Conservation (phyloP, 2,797 vertebrate genomes). For the Bryconaethiops microstoma region DNA sequence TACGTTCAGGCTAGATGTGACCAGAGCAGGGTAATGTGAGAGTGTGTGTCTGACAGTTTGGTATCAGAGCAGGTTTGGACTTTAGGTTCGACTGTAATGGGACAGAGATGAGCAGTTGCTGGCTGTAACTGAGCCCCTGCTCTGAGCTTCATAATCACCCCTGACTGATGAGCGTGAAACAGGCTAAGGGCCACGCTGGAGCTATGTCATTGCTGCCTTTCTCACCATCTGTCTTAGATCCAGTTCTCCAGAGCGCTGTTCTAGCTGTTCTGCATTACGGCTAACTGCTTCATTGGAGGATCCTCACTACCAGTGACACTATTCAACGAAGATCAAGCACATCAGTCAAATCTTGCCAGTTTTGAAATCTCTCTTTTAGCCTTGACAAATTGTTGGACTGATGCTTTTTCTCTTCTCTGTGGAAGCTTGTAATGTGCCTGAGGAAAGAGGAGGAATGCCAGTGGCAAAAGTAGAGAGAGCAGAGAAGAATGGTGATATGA, state of each 20-base stretch:
- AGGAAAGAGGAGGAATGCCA: not conserved
- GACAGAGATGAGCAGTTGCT: conserved; percentile 8
- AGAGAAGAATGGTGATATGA: too few relatives aligned
- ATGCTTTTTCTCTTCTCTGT: not conserved
- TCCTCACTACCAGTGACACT: conserved; percentile 29
- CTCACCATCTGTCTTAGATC: conserved; percentile 8
- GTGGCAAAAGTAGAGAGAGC: too few relatives aligned
- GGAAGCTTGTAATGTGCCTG: not conserved
- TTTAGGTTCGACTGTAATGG: conserved; percentile 1
- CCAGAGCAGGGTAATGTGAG: not conserved
- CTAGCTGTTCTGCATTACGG: conserved; percentile 55
- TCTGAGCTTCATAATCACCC: conserved; percentile 47
- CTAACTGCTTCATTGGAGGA: conserved; percentile 51
- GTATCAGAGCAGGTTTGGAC: not conserved
- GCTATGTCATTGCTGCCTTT: conserved; percentile 12
- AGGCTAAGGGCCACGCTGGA: conserved; percentile 35
- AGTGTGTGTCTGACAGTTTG: not conserved
- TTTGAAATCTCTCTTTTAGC: not conserved
- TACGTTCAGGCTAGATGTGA: not conserved
- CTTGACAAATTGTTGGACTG: not conserved
- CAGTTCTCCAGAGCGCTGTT: conserved; percentile 39
- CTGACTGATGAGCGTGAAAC: conserved; percentile 54
- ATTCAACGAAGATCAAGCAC: conserved; percentile 49
- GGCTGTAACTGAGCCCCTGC: conserved; percentile 56
- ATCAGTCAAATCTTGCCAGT: not conserved